Percentiles rank a stretch among this genome's conserved stretches.
Conservation (phyloP, 2,888 invertebrate genomes). For the Schizaphis graminum region DNA sequence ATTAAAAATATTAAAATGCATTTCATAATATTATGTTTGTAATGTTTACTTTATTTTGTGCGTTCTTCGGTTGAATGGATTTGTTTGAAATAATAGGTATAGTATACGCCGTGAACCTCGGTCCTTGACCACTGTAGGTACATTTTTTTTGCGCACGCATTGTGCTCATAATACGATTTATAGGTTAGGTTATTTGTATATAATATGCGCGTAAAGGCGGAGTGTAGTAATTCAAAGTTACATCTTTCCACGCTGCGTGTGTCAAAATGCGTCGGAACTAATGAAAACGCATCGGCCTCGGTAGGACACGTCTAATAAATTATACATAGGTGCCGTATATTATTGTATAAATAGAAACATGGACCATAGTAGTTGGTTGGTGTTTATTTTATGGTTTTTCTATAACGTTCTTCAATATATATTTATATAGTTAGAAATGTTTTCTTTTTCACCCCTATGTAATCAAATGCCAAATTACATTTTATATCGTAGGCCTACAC, state of each 20-base stretch:
- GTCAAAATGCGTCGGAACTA: background rate
- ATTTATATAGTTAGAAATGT: background rate
- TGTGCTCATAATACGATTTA: background rate
- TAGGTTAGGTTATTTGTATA: background rate
- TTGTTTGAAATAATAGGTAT: background rate
- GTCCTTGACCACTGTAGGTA: background rate
- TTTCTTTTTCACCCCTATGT: background rate
- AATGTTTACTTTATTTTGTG: background rate
- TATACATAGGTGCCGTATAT: background rate
- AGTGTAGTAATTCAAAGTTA: background rate
- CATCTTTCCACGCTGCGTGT: background rate
- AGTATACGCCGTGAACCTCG: background rate
- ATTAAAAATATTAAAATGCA: too few species aligned
- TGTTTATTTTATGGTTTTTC: background rate
- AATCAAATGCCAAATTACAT: background rate
- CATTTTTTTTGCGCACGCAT: background rate
- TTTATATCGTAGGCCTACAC: background rate
- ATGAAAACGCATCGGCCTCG: conserved; percentile 15
- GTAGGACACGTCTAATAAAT: background rate
- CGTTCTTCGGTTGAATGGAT: background rate
- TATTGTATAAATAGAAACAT: background rate
- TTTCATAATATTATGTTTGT: too few species aligned
- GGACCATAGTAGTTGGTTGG: background rate
- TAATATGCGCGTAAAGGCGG: background rate
- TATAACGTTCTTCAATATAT: background rate